Conservation (phyloP, 2,797 vertebrate genomes). For the Anas flavirostris region DNA sequence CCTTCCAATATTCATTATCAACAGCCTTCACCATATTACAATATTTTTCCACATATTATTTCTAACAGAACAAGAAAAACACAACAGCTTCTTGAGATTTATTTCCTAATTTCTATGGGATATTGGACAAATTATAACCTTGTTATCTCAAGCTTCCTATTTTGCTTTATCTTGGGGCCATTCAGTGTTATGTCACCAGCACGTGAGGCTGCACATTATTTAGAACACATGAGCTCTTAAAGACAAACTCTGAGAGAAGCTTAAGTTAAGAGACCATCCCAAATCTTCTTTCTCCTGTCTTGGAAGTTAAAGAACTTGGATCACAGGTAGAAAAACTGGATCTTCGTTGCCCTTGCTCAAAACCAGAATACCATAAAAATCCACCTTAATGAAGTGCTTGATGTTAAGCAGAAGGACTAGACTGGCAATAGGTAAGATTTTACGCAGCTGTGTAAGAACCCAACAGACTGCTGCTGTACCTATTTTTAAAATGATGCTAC, state of each 20-base stretch:
- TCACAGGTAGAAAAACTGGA: not conserved
- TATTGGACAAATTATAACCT: not conserved
- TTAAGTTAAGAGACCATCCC: not conserved
- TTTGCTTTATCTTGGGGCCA: not conserved
- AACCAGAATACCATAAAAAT: not conserved
- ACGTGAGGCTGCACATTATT: not conserved
- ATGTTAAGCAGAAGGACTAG: not conserved
- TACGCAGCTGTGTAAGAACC: not conserved
- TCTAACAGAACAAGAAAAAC: not conserved
- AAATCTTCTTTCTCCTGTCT: not conserved
- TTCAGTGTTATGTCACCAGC: not conserved
- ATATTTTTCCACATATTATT: not conserved
- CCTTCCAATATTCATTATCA: not conserved
- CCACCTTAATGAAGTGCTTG: not conserved
- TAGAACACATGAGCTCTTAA: not conserved
- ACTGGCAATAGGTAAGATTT: not conserved
- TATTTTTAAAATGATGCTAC: not conserved
- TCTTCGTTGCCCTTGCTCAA: not conserved
- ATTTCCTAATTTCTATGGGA: not conserved
- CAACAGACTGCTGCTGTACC: not conserved
- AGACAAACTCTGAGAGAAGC: not conserved
- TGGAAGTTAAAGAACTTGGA: not conserved
- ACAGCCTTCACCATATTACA: not conserved
- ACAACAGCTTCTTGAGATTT: not conserved
- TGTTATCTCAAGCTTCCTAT: not conserved